phyloP scores from a whole-genome alignment of 2,113 vertebrate species.

The Gymnobelideus leadbeateri region DNA sequence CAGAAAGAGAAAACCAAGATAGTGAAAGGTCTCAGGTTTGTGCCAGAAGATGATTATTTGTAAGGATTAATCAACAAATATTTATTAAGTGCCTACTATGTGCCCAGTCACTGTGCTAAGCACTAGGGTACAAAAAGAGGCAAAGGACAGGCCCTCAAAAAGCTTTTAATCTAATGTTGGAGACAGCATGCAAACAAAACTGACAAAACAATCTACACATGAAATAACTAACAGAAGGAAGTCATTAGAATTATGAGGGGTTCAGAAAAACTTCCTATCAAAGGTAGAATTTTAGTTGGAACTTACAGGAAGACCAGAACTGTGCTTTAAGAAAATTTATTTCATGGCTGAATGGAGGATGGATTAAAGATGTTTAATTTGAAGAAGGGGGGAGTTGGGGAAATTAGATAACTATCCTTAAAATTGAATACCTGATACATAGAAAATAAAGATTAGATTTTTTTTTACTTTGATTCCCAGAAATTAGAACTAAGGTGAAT shows the following conservation, averaged over 20 bases:
- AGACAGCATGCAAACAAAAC: not conserved
- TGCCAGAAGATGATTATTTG: not conserved
- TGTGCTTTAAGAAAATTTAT: not conserved
- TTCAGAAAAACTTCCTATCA: not conserved
- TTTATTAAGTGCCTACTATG: not conserved
- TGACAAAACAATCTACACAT: too few species aligned
- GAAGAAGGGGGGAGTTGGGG: not conserved
- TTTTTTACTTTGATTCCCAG: not conserved
- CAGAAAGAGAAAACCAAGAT: not conserved
- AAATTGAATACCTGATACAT: not conserved
- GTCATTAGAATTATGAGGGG: not conserved
- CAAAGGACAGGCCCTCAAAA: not conserved
- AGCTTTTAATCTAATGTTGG: not conserved
- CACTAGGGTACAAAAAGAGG: not conserved
- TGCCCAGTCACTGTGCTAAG: not conserved
- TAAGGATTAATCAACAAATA: not conserved
- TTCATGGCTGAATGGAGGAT: not conserved
- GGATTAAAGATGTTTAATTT: not conserved
- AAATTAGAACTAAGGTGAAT: not conserved
- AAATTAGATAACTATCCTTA: not conserved
- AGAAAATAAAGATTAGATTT: not conserved
- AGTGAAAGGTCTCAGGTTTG: not conserved
- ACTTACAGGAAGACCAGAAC: not conserved
- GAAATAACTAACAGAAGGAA: not conserved
- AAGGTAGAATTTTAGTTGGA: too few species aligned